phyloP scores from a whole-genome alignment of 2,888 invertebrate species.

The Pherbina coryleti region DNA sequence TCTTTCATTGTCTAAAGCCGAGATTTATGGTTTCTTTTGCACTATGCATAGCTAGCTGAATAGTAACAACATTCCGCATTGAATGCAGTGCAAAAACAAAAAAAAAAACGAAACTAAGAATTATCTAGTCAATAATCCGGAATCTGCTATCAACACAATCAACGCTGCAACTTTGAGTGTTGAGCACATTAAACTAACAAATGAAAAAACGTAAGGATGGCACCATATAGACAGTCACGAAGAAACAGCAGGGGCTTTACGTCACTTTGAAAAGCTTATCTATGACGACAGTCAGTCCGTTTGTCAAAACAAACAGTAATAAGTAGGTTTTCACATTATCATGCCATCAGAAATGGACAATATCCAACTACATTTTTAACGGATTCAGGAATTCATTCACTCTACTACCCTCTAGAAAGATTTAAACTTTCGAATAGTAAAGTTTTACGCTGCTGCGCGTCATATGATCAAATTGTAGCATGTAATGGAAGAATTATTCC shows the following conservation, averaged over 20 bases:
- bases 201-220: background rate
- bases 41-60: too few relatives aligned
- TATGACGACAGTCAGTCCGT: background rate
- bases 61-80: too few relatives aligned
- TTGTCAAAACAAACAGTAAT: too few relatives aligned
- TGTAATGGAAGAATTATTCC: too few relatives aligned
- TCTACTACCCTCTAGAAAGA: too few relatives aligned
- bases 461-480: too few relatives aligned
- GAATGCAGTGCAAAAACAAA: background rate
- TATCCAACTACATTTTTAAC: too few relatives aligned
- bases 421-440: too few relatives aligned
- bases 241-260: background rate
- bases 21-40: slow-evolving; percentile 15
- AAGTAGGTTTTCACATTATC: too few relatives aligned
- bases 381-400: too few relatives aligned
- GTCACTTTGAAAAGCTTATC: background rate
- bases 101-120: background rate
- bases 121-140: slow-evolving; percentile 25
- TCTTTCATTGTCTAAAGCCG: background rate
- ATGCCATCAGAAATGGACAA: too few relatives aligned
- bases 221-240: background rate
- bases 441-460: too few relatives aligned
- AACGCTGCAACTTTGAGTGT: background rate
- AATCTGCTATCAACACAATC: slow-evolving; percentile 24
- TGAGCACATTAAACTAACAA: background rate